Percentiles rank a stretch among this genome's conserved stretches.
These are phyloP conservation scores for Synergus gifuensis DNA, from an alignment of 2,888 invertebrate genomes.

Conservation along the genomic window DNA sequence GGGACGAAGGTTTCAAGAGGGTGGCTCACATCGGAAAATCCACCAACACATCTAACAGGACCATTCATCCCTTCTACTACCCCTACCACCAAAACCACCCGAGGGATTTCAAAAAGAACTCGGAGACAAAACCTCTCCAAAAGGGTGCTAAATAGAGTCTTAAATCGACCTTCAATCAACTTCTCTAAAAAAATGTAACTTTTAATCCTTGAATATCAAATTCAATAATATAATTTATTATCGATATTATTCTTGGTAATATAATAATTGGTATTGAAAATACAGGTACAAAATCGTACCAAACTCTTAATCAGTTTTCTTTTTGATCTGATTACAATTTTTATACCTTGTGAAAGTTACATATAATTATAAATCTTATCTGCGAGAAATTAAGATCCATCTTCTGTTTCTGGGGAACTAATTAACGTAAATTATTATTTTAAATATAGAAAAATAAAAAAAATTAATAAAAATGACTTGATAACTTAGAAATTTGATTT, in stretches of 20 bases:
- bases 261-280: background rate
- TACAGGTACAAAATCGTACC: background rate
- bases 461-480: too few species aligned
- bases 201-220: background rate
- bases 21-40: slow-evolving; percentile 54
- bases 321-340: background rate
- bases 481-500: too few species aligned
- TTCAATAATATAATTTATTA: background rate
- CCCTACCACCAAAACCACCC: slow-evolving; percentile 53
- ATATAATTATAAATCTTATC: slow-evolving; percentile 8
- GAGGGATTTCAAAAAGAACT: slow-evolving; percentile 47
- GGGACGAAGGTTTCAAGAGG: slow-evolving; percentile 54
- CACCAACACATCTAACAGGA: slow-evolving; percentile 46
- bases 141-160: slow-evolving; percentile 22
- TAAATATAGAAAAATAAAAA: background rate
- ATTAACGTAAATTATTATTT: background rate
- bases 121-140: background rate
- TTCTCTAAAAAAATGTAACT: background rate
- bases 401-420: background rate
- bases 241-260: background rate
- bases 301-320: background rate
- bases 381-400: slow-evolving; percentile 20
- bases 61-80: slow-evolving; percentile 36
- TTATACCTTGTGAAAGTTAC: slow-evolving; percentile 20
- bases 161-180: background rate